Evolutionary conservation across 2,797 vertebrate genomes (phyloP).

Genomic region (Sciurus carolinensis): DNA sequence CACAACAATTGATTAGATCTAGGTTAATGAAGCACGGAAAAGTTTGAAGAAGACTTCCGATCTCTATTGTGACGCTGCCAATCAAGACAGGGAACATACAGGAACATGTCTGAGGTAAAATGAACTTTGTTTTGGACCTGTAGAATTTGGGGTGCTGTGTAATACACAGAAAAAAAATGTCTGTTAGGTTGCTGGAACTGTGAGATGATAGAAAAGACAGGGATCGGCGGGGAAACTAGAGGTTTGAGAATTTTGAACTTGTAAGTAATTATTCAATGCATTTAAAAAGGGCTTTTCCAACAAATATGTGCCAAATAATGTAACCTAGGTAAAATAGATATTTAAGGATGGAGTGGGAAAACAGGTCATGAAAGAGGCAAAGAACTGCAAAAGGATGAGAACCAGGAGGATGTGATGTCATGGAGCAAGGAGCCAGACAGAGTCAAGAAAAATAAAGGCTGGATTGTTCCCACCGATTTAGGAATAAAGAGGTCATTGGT

Average conservation of each 20-base stretch:
- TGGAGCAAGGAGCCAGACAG: background rate
- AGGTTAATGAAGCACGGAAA: background rate
- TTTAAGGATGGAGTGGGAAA: background rate
- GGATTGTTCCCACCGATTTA: slow-evolving; percentile 17
- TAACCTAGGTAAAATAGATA: background rate
- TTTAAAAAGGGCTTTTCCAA: background rate
- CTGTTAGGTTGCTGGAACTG: background rate
- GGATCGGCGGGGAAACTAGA: background rate
- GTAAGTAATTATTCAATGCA: background rate
- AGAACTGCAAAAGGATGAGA: background rate
- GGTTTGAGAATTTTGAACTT: background rate
- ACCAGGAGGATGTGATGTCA: background rate
- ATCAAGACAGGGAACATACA: background rate
- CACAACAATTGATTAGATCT: background rate
- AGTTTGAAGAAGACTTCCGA: background rate
- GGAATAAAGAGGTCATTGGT: slow-evolving; percentile 38
- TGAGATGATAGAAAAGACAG: background rate
- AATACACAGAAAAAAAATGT: background rate
- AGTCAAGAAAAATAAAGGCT: background rate
- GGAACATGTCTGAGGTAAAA: background rate
- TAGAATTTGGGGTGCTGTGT: background rate
- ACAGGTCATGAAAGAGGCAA: background rate
- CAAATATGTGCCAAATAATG: background rate
- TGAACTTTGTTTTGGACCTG: background rate
- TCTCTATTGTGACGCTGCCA: background rate